phyloP scores from a whole-genome alignment of 2,888 invertebrate genomes.

The Notodonta dromedarius region DNA sequence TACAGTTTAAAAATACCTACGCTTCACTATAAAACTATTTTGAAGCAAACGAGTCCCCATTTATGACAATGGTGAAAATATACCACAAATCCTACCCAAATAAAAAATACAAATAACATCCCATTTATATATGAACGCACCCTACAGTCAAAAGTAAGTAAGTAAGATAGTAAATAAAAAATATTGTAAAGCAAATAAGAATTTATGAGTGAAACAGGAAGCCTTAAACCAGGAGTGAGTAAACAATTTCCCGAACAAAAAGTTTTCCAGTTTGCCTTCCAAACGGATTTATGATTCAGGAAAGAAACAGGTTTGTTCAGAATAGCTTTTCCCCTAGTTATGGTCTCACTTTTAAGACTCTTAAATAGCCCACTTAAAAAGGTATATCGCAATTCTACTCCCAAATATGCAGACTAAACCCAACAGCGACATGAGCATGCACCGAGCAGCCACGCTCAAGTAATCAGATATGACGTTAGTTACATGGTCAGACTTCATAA shows the following conservation, averaged over 20 bases:
- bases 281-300: slow-evolving; percentile 2
- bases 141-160: not conserved
- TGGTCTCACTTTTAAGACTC: not conserved
- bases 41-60: too few relatives aligned
- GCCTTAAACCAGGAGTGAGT: not conserved
- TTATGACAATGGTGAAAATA: too few relatives aligned
- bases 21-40: too few relatives aligned
- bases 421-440: too few relatives aligned
- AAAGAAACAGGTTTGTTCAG: not conserved
- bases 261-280: slow-evolving; percentile 3
- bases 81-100: not conserved
- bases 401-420: too few relatives aligned
- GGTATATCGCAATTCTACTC: too few relatives aligned
- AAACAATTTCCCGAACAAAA: slow-evolving; percentile 1
- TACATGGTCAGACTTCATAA: too few relatives aligned
- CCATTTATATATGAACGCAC: not conserved
- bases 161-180: not conserved
- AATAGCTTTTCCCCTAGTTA: not conserved
- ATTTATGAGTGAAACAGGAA: slow-evolving; percentile 6
- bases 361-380: not conserved
- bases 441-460: too few relatives aligned
- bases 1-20: too few relatives aligned
- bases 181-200: slow-evolving; percentile 5
- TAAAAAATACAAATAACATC: not conserved
- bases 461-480: too few relatives aligned